Evolutionary conservation across 2,797 vertebrate genomes (phyloP).

Genomic region (Enteromius thamalakanensis): DNA sequence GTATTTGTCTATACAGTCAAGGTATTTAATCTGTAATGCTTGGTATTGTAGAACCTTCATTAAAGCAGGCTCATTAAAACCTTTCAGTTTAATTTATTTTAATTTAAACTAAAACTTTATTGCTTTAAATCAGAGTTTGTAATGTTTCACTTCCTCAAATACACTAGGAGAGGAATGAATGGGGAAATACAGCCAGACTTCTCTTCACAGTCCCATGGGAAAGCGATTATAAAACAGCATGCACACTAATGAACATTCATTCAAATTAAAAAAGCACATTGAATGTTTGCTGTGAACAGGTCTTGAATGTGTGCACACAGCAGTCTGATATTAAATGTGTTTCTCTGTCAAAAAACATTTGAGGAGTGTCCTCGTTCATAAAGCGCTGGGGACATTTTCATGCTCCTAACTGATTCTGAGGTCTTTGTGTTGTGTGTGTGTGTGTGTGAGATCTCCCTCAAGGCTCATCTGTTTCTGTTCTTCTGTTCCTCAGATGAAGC

Average conservation of each 20-base stretch:
- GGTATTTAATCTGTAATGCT: neutral
- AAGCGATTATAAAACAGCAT: neutral
- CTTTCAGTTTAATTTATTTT: too few relatives aligned
- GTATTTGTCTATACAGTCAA: neutral
- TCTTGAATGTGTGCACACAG: neutral
- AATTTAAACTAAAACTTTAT: neutral
- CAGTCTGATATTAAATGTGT: neutral
- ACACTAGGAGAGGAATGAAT: neutral
- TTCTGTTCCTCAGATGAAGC: conserved; percentile 87
- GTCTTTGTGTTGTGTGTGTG: neutral
- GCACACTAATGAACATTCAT: neutral
- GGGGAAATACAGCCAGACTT: neutral
- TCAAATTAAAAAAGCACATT: neutral
- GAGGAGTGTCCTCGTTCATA: neutral
- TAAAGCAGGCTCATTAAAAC: neutral
- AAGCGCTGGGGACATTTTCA: neutral
- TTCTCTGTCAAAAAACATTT: neutral
- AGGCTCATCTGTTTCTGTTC: neutral
- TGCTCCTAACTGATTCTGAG: neutral
- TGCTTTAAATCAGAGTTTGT: neutral
- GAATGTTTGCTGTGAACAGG: neutral
- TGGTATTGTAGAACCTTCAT: neutral
- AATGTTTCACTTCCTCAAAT: neutral
- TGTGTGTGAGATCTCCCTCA: neutral
- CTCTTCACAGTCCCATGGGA: neutral